Percentiles rank a stretch among this genome's conserved stretches.
Conservation (phyloP, 2,888 invertebrate genomes). For the Acanthococcus lagerstroemiae region DNA sequence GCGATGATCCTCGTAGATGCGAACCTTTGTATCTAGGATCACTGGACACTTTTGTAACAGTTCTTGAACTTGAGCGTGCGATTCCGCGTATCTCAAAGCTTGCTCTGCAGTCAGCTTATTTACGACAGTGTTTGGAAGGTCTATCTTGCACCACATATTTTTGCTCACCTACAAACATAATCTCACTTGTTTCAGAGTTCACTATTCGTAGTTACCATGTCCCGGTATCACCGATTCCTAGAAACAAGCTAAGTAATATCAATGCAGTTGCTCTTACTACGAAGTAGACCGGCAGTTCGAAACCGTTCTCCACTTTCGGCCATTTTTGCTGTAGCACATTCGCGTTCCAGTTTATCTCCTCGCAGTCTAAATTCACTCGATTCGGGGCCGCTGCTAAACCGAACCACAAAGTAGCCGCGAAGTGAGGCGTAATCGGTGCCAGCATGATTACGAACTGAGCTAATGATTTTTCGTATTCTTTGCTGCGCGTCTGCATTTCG, state of each 20-base stretch:
- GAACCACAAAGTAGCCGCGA: slow-evolving; percentile 82
- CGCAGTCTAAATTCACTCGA: slow-evolving; percentile 44
- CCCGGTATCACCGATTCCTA: too few relatives aligned
- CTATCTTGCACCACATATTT: neutral
- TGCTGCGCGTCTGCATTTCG: slow-evolving; percentile 53
- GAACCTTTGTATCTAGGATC: too few relatives aligned
- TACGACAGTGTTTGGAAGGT: slow-evolving; percentile 38
- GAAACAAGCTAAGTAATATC: too few relatives aligned
- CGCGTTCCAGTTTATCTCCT: slow-evolving; percentile 55
- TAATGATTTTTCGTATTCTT: slow-evolving; percentile 67
- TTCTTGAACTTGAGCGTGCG: slow-evolving; percentile 43
- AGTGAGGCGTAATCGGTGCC: slow-evolving; percentile 82
- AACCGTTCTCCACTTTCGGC: slow-evolving; percentile 63
- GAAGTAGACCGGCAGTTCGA: slow-evolving; percentile 39
- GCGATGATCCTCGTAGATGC: too few relatives aligned
- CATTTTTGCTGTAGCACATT: slow-evolving; percentile 64
- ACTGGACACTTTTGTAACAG: too few relatives aligned
- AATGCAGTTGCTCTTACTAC: too few relatives aligned
- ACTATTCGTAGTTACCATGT: neutral
- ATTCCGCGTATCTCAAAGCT: slow-evolving; percentile 48
- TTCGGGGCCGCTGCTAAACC: slow-evolving; percentile 59
- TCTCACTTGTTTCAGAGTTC: neutral
- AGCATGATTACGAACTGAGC: slow-evolving; percentile 72
- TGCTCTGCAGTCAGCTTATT: slow-evolving; percentile 47
- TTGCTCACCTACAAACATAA: neutral